A percentile compares a stretch with the other conserved stretches of the same genome.
These are phyloP conservation scores for Pterostichus madidus DNA, from an alignment of 2,888 invertebrate genomes.

Conservation along the genomic window DNA sequence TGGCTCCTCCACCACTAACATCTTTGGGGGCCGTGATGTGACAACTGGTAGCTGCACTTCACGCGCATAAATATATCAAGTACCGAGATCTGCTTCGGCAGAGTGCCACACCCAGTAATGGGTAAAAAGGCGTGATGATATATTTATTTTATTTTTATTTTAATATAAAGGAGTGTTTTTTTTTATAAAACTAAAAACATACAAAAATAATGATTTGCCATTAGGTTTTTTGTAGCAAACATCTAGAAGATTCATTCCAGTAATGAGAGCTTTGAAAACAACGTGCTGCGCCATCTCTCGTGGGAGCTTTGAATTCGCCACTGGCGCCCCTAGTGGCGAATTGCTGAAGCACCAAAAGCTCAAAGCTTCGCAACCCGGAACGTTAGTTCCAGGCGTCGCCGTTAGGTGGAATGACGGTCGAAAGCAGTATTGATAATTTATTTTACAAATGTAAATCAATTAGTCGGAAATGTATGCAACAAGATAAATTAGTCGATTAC, in stretches of 20 bases:
- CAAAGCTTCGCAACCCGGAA: neutral
- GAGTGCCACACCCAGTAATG: too few species aligned
- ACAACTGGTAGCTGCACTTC: too few species aligned
- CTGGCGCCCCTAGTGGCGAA: constrained; percentile 19
- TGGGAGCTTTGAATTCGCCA: constrained; percentile 10
- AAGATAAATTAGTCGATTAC: neutral
- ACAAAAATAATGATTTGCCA: too few species aligned
- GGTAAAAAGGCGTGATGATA: too few species aligned
- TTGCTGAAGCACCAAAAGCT: constrained; percentile 27
- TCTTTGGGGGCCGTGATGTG: too few species aligned
- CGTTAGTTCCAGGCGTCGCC: constrained; percentile 24
- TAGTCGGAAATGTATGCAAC: neutral
- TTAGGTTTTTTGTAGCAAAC: too few species aligned
- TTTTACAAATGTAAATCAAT: constrained; percentile 32
- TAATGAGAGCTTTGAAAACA: neutral
- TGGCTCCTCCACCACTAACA: too few species aligned
- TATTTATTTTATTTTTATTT: too few species aligned
- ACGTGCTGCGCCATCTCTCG: constrained; percentile 40
- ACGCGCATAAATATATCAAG: too few species aligned
- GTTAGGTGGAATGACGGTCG: constrained; percentile 29
- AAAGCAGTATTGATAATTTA: constrained; percentile 25
- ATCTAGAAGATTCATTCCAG: neutral
- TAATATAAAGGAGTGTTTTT: too few species aligned
- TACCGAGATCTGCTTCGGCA: too few species aligned
- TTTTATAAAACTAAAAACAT: too few species aligned